Base-by-base conservation (phyloP, 2,888 invertebrate species). In the Trachelus stipa region DNA sequence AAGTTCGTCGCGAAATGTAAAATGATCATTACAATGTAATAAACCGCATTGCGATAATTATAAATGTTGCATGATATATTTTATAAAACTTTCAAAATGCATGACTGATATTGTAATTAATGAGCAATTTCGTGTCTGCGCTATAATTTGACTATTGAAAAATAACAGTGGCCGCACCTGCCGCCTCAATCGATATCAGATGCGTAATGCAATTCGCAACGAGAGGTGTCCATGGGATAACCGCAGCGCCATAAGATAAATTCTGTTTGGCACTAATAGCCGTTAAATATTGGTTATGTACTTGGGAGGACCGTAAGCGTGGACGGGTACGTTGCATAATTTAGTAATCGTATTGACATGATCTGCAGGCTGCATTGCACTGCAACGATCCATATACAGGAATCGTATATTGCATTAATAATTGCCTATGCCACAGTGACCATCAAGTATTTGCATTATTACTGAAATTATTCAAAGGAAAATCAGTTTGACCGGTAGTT, bases 261-360 rank as follows among this genome's bases (percentile, higher is more conserved):
- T 87, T 87, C 87, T 86, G 83, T 87, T 87, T 87, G 87, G 84
- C 87, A 85, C 82, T 87, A 87, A 87, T 86, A 85, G 84, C 83
- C 81, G 85, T 87, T 87, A 87, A 87, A 86, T 87, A 87, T 87
- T 87, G 87, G 86, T 86, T 85, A 87, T 85, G 83, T 82, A 81
- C 81, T 82, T 78, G 76, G 76, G 81, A 81, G 80, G 71, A 75
- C 79, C 74, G 75, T 74, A 76, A 80, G 79, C 82, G 81, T 34
- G 80, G 81, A 80, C 77, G 76, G 80, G 73, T 75, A 71, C 71
- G 74, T 78, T 79, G 81, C 82, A 85, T 85, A 85, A 86, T 84
- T 84, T 80, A 81, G 81, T 84, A 84, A 86, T 86, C 80, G 78
- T 81, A 83, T 83, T 80, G 82, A 80, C 80, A 84, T 83, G 82